Evolutionary conservation across 2,797 vertebrate species (phyloP), one percentile per base, ranked within the genome.

Genomic region (Sorex maritimensis): DNA sequence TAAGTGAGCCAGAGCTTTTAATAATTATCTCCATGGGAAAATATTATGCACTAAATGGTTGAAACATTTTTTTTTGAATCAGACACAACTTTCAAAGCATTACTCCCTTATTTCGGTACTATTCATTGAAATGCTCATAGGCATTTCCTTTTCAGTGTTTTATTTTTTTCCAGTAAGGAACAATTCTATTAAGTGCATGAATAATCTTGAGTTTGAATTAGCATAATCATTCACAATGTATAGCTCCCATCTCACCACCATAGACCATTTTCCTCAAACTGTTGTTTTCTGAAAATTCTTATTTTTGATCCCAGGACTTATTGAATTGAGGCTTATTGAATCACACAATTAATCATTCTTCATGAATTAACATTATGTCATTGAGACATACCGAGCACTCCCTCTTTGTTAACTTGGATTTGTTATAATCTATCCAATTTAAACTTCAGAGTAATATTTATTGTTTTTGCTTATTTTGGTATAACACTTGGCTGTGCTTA

Each of bases 21-120:
- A 96, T 95, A 96, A 94, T 93, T 94, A 95, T 95, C 96, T 97
- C 92, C 86, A 58, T 96, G 96, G 94, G 95, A 97, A 96, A 97
- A 95, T 93, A 58, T 38, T 49, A 72, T 46, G 13, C 23, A 88
- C 28, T 83, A 75, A 95, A 95, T 74, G 91, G 79, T 58, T 88
- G 52, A 91, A 86, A 95, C 58, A 65, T 69, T 90, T 95, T 94
- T 93, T 38, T 95, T 92, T 88, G 68, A 93, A 82, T 93, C 68
- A 94, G 74, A 91, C 58, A 44, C 90, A 34, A 13, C 49, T 95
- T 93, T 85, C 61, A 91, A 97, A 67, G 28, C 21, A 63, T 85
- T 80, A 23, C 14, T 81, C 11, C 2, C 41, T 84, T 84, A 74
- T 78, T 92, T 92, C 91, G 89, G 81, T 87, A 79, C 26, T 38